phyloP scores from a whole-genome alignment of 2,888 invertebrate species.

The Stenoptilia bipunctidactyla region DNA sequence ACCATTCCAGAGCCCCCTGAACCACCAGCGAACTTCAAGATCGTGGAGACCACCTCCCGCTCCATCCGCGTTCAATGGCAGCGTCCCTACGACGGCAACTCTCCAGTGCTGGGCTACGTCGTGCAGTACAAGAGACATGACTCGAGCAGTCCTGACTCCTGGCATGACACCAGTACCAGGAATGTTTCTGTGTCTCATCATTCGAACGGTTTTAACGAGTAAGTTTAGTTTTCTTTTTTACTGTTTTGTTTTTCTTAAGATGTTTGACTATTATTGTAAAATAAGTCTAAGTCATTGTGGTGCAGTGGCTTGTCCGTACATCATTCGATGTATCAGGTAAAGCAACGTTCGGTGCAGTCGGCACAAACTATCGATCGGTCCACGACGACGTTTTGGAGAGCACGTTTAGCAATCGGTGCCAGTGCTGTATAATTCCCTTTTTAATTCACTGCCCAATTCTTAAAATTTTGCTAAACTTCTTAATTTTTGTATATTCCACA shows the following conservation, averaged over 20 bases:
- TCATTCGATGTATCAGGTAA: no score
- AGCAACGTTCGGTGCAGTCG: no score
- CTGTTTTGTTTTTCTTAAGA: not conserved
- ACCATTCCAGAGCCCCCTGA: conserved; percentile 77
- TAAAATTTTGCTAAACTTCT: no score
- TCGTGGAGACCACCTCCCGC: conserved; percentile 75
- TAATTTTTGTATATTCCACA: no score
- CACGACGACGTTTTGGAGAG: no score
- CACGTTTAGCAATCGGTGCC: no score
- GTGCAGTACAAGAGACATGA: conserved; percentile 78
- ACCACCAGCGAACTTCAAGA: conserved; percentile 75
- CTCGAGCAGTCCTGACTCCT: conserved; percentile 61
- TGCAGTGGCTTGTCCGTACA: no score
- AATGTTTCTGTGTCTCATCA: conserved; percentile 48
- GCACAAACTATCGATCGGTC: no score
- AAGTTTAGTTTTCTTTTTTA: conserved; percentile 21
- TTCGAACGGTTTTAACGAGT: conserved; percentile 48
- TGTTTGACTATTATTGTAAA: no score
- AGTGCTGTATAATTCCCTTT: no score
- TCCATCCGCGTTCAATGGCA: conserved; percentile 77
- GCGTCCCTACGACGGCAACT: conserved; percentile 83
- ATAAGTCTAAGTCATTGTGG: no score
- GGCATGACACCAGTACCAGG: conserved; percentile 70
- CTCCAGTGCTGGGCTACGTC: conserved; percentile 82
- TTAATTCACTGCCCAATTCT: no score